A percentile compares a stretch with the other conserved stretches of the same genome.
phyloP scores from a whole-genome alignment of 2,888 invertebrate species.

The Balanococcus diminutus region DNA sequence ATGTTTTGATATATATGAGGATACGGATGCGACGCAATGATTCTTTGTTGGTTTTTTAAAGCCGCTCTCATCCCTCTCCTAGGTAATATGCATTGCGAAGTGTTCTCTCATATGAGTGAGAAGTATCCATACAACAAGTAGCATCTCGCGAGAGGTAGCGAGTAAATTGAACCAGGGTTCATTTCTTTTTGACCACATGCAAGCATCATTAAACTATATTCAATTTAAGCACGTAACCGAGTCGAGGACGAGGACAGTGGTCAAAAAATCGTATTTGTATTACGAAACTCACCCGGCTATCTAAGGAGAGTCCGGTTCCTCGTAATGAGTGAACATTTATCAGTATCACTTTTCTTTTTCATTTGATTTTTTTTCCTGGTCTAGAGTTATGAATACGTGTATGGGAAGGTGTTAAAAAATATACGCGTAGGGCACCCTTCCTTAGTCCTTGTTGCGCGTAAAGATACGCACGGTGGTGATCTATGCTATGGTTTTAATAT shows the following conservation, averaged over 20 bases:
- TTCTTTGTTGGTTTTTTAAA: conserved; percentile 37
- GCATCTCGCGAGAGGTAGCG: neutral
- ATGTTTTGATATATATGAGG: conserved; percentile 52
- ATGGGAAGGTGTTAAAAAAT: conserved; percentile 41
- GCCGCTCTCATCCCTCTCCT: neutral
- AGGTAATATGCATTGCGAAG: neutral
- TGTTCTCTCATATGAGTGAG: neutral
- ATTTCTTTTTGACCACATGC: conserved; percentile 52
- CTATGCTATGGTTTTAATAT: conserved; percentile 11
- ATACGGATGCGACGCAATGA: neutral
- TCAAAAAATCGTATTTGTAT: conserved; percentile 41
- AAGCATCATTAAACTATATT: conserved; percentile 52
- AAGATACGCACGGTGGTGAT: no score
- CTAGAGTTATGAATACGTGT: neutral
- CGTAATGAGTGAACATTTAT: conserved; percentile 49
- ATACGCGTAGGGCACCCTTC: neutral
- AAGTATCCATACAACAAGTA: neutral
- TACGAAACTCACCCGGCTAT: conserved; percentile 37
- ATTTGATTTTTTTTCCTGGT: neutral
- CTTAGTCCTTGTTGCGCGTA: no score
- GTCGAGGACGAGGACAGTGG: conserved; percentile 20
- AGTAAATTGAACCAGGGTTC: conserved; percentile 38
- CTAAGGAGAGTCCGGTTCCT: conserved; percentile 18
- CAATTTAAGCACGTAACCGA: conserved; percentile 49
- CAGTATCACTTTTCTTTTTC: conserved; percentile 41